Conservation (phyloP, 2,797 vertebrate genomes). For the Poecilia picta region DNA sequence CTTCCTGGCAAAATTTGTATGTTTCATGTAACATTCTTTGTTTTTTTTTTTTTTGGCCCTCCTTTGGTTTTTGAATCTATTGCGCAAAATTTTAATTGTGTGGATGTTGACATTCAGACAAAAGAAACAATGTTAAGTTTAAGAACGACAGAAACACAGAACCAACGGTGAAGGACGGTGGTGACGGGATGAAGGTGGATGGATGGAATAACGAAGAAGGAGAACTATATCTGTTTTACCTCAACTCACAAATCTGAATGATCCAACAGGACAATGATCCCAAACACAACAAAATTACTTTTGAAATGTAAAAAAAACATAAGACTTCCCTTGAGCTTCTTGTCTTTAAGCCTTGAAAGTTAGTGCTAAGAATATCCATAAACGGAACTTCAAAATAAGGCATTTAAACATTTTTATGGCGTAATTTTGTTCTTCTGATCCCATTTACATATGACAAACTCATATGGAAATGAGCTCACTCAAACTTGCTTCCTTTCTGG, state of each 20-base stretch:
- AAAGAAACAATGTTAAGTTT: background rate
- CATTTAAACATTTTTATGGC: background rate
- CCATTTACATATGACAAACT: constrained; percentile 7
- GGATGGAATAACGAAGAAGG: background rate
- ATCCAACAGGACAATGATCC: background rate
- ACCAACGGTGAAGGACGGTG: background rate
- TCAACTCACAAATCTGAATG: background rate
- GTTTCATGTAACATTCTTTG: background rate
- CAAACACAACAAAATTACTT: background rate
- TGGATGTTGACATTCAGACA: background rate
- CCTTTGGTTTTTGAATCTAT: background rate
- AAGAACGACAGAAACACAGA: background rate
- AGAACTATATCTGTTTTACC: background rate
- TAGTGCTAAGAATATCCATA: background rate
- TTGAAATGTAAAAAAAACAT: background rate
- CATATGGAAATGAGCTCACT: constrained; percentile 11
- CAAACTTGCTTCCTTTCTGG: constrained; percentile 23
- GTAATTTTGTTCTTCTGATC: background rate
- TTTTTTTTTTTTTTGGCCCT: background rate
- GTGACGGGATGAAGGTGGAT: background rate
- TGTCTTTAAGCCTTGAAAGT: background rate
- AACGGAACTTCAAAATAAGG: constrained; percentile 3
- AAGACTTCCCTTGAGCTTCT: background rate
- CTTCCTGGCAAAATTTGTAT: background rate
- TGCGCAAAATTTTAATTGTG: background rate